phyloP scores from a whole-genome alignment of 2,113 vertebrate genomes.

The Gnathonemus longibarbis region DNA sequence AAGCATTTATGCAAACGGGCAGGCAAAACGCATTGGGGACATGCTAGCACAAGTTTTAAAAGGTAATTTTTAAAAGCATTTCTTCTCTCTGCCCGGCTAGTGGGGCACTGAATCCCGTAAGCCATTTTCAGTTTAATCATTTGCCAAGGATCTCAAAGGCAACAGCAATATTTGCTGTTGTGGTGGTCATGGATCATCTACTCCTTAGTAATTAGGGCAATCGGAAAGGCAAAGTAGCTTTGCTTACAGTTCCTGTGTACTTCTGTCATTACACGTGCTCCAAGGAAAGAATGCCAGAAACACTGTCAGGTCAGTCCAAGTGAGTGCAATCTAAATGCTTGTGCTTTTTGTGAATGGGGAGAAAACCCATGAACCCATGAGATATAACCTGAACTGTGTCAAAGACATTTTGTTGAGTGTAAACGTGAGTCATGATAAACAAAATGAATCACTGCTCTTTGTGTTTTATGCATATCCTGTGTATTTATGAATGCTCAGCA shows the following conservation, averaged over 20 bases:
- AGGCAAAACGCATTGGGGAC: neutral
- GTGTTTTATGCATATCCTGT: neutral
- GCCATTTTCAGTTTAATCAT: slow-evolving; percentile 14
- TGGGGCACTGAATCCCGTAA: neutral
- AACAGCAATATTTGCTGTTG: slow-evolving; percentile 19
- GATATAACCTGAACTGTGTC: neutral
- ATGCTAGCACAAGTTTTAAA: neutral
- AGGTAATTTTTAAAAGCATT: neutral
- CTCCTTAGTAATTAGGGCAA: slow-evolving; percentile 5
- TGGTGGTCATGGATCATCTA: slow-evolving; percentile 9
- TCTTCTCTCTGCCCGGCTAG: neutral
- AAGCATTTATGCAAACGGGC: neutral
- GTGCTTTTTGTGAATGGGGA: neutral
- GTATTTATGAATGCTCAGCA: neutral
- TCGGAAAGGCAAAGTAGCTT: slow-evolving; percentile 1
- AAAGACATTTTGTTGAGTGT: neutral
- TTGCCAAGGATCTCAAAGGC: neutral
- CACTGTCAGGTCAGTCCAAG: neutral
- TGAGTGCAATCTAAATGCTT: neutral
- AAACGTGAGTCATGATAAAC: neutral
- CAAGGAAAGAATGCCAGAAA: neutral
- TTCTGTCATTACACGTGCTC: neutral
- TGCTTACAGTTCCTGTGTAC: slow-evolving; percentile 7
- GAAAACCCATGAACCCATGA: neutral
- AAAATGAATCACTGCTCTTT: neutral